phyloP scores from a whole-genome alignment of 2,113 vertebrate species.

The Galemys pyrenaicus region DNA sequence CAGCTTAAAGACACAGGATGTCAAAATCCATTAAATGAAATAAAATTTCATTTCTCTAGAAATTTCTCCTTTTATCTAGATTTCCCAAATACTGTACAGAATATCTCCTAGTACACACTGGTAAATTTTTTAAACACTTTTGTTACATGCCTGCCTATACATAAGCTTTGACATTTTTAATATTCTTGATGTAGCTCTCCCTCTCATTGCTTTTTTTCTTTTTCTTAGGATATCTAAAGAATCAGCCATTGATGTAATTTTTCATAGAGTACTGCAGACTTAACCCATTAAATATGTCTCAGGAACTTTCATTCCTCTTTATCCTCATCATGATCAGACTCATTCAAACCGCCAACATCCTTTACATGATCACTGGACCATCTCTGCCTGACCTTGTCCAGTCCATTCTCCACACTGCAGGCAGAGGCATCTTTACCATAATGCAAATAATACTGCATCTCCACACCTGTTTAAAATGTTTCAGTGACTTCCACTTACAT shows the following conservation, averaged over 20 bases:
- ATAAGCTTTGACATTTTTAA: background rate
- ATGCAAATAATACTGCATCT: background rate
- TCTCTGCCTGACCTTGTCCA: background rate
- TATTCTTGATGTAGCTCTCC: background rate
- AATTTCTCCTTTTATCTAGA: background rate
- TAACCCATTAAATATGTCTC: background rate
- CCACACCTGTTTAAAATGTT: background rate
- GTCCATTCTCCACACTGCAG: background rate
- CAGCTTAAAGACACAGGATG: background rate
- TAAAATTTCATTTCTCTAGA: background rate
- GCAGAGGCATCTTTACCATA: background rate
- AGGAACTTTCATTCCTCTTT: background rate
- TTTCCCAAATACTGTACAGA: background rate
- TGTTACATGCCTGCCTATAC: background rate
- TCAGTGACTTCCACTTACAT: background rate
- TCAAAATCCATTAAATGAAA: background rate
- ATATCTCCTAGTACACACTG: background rate
- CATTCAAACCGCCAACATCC: no score
- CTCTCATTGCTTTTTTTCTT: background rate
- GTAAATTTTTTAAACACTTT: background rate
- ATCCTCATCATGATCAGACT: background rate
- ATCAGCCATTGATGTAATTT: background rate
- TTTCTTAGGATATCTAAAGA: background rate
- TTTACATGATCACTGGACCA: background rate
- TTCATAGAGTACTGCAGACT: background rate